Base-by-base conservation (phyloP, 2,797 vertebrate species). In the Pelodytes ibericus region DNA sequence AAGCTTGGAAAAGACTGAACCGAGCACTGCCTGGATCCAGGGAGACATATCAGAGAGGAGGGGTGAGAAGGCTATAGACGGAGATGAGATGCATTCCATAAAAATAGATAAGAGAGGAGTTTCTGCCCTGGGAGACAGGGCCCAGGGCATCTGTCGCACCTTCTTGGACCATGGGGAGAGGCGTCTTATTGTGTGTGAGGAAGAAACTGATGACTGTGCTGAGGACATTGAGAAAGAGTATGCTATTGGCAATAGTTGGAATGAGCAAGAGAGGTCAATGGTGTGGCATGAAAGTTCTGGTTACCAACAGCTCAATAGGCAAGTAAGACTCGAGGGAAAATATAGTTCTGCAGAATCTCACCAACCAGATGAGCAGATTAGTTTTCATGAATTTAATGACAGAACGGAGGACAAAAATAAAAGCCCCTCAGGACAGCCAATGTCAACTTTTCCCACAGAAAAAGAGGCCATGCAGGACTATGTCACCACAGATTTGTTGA, bases 221-320 rank as follows among this genome's bases (percentile, higher is more conserved):
- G 77, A 73, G 44, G 76, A 79, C 13, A 44, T 20, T 4, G 77
- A 74, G 53, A 66, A 49, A 24, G 71, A 73, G 20, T 79, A 64
- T 58, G 47, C 67, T 65, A 39, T 69, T 63, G 71, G 61, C 0
- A 16, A 22, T 20, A 59, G 56, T 18, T 79, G 77, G 76, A 71
- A 63, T 22, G 58, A 74, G 0, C 70, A 61, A 61, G 56, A 73
- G 2, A 79, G 67, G 24, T 29, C 71, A 20, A 56, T 79, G 29
- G 36, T 79, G 13, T 79, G 77, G 77, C 62, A 44, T 49, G 77
- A 79, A 31, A 79, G 64, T 47, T 73, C 77, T 13, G 77, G 77
- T 2, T 79, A 79, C 65, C 57, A 74, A 10, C 44, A 70, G 11
- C 74, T 61, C 41, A 31, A 11, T 16, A 67, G 20, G 26, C 4